Evolutionary conservation across 2,888 invertebrate species (phyloP).

Genomic region (Buathra laborator): DNA sequence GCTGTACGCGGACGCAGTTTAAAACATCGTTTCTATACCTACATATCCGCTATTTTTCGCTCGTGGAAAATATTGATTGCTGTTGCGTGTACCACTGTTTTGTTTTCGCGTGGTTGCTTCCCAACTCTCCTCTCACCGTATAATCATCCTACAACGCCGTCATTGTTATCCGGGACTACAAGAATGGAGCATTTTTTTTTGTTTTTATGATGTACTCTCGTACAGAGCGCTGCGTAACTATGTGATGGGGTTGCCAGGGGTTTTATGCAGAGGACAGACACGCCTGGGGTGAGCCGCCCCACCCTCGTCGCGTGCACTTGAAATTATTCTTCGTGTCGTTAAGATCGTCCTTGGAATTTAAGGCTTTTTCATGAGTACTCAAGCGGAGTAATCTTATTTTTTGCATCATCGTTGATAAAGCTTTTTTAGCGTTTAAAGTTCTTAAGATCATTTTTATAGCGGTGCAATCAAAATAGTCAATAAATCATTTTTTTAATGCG

Average conservation of each 20-base stretch:
- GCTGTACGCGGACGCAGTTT: constrained; percentile 10
- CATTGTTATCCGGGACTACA: constrained; percentile 38
- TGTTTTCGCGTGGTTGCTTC: not conserved
- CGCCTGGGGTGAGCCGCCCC: constrained; percentile 36
- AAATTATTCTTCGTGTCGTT: constrained; percentile 16
- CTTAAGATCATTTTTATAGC: not conserved
- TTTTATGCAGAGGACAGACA: constrained; percentile 45
- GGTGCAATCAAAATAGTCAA: not conserved
- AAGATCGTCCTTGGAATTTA: constrained; percentile 42
- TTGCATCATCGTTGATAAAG: not conserved
- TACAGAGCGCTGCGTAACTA: constrained; percentile 26
- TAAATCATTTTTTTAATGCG: not conserved
- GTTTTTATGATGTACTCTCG: not conserved
- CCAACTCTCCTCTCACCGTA: constrained; percentile 8
- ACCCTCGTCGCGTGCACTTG: constrained; percentile 33
- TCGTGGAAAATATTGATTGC: constrained; percentile 63
- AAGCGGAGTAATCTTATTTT: constrained; percentile 8
- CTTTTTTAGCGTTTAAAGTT: not conserved
- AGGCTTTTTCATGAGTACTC: constrained; percentile 4
- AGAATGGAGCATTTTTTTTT: constrained; percentile 18
- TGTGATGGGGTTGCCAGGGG: constrained; percentile 43
- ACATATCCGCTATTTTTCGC: constrained; percentile 42
- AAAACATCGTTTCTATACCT: not conserved
- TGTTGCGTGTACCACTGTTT: constrained; percentile 8
- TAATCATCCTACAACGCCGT: constrained; percentile 42